Evolutionary conservation across 30 jellyfish, hydroid and myxozoan genomes (phyloP), one percentile per base, ranked within the genome.

Genomic region (Pseudorhiza aurosa): DNA sequence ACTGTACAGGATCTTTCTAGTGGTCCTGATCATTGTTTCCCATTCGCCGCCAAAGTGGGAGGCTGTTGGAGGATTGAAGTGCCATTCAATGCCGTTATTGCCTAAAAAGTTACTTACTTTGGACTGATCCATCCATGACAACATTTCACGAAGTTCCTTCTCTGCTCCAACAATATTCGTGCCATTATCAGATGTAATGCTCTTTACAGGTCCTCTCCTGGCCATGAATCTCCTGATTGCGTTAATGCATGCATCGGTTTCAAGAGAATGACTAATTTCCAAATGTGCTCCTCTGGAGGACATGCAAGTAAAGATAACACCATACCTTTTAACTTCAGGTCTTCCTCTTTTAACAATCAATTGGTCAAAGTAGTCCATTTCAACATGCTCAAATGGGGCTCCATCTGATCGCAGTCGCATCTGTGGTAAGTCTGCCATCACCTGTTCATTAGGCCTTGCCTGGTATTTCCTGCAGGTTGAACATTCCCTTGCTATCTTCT

Each of bases 41-140:
- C 82, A 74, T n/a, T 72, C 89, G 3, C 89, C 89, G 27, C 89
- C 96, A 30, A 68, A 26, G 40, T 81, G 87, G 28, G 73, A 47
- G 24, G 86, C 85, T 6, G 37, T 10, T 29, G 87, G 93, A 12
- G 80, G 94, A 82, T 82, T 82, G 40, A 82, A 82, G 17, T 8
- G 22, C 87, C 94, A 82, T 21, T 44, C 44, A 9, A 81, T 56
- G 40, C 72, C 64, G 24, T 21, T 2, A 28, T 35, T 40, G 44
- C 62, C 1, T 14, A 60, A 15, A 7, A 14, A 64, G 35, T 18
- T 43, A 24, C 40, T 28, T 3, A 77, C 60, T 42, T 30, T 39
- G 6, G 58, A 22, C 36, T 80, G 92, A 43, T 80, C 58, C 77
- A 42, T 1, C 30, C 26, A 27, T 6, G 22, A 17, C 27, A 80